Percentiles rank a stretch among this genome's conserved stretches.
Evolutionary conservation across 2,797 vertebrate species (phyloP).

Genomic region (Sebastes steindachneri): DNA sequence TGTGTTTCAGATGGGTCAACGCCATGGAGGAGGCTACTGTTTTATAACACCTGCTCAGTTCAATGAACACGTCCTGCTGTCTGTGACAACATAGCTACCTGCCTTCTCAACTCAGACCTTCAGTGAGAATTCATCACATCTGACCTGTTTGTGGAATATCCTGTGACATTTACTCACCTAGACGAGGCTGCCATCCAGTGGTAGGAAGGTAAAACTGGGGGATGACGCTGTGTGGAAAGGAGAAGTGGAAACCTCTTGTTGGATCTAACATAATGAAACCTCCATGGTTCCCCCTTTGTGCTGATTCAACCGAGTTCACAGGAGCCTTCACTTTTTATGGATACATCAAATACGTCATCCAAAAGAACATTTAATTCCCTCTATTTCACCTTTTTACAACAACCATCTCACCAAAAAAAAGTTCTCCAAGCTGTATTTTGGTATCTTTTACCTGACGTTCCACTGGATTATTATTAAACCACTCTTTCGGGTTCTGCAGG

Average conservation of each 20-base stretch:
- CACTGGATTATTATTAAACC: conserved; percentile 29
- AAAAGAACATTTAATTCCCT: neutral
- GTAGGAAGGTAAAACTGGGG: neutral
- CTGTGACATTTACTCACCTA: neutral
- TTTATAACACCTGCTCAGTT: conserved; percentile 89
- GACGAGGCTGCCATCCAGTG: conserved; percentile 20
- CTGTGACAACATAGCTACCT: conserved; percentile 66
- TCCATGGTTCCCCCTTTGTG: neutral
- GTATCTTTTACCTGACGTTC: conserved; percentile 11
- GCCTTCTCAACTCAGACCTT: conserved; percentile 39
- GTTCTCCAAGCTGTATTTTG: neutral
- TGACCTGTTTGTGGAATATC: conserved; percentile 14
- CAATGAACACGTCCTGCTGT: conserved; percentile 11
- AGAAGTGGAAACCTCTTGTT: conserved; percentile 3
- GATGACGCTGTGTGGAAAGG: neutral
- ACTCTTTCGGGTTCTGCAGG: neutral
- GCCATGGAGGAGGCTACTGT: conserved; percentile 95
- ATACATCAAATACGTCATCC: neutral
- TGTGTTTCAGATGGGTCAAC: conserved; percentile 91
- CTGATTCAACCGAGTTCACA: conserved; percentile 1
- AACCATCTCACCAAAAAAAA: neutral
- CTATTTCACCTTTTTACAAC: neutral
- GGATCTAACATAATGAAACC: neutral
- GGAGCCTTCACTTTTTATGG: conserved; percentile 6
- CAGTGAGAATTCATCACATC: conserved; percentile 11